Percentiles rank a stretch among this genome's conserved stretches.
Evolutionary conservation across 2,888 invertebrate species (phyloP).

Genomic region (Trissoscelio sp.): DNA sequence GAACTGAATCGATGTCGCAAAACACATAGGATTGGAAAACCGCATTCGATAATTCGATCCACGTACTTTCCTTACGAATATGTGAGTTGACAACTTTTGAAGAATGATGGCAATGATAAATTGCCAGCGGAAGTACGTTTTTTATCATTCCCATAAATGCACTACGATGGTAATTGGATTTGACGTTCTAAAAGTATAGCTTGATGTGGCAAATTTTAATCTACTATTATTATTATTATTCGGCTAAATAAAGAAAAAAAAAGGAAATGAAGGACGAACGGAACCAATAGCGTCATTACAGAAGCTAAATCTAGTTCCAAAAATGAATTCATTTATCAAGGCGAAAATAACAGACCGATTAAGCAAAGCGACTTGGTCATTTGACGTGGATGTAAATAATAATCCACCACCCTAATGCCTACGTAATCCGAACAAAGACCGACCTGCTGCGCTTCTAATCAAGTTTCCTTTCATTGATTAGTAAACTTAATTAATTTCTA

Average conservation of each 20-base stretch:
- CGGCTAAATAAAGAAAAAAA: no score
- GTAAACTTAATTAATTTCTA: slow-evolving; percentile 52
- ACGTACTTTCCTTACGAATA: slow-evolving; percentile 1
- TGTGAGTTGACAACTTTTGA: slow-evolving; percentile 15
- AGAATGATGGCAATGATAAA: slow-evolving; percentile 19
- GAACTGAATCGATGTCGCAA: background rate
- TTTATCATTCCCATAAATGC: slow-evolving; percentile 5
- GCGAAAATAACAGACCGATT: slow-evolving; percentile 10
- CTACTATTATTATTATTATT: no score
- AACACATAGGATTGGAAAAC: background rate
- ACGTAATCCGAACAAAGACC: slow-evolving; percentile 44
- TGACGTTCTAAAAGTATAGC: background rate
- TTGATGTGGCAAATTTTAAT: background rate
- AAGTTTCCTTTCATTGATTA: slow-evolving; percentile 55
- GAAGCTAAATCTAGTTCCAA: background rate
- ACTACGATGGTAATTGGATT: slow-evolving; percentile 15
- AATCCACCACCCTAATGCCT: slow-evolving; percentile 24
- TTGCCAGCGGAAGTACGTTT: slow-evolving; percentile 9
- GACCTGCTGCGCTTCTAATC: slow-evolving; percentile 16
- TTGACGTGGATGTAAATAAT: slow-evolving; percentile 43
- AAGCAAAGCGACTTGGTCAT: background rate
- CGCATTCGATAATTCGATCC: slow-evolving; percentile 14
- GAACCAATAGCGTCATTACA: no score
- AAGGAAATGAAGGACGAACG: no score
- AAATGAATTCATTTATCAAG: slow-evolving; percentile 16